Percentiles rank a stretch among this genome's conserved stretches.
phyloP scores from a whole-genome alignment of 2,113 vertebrate genomes.

The Ciconia boyciana region DNA sequence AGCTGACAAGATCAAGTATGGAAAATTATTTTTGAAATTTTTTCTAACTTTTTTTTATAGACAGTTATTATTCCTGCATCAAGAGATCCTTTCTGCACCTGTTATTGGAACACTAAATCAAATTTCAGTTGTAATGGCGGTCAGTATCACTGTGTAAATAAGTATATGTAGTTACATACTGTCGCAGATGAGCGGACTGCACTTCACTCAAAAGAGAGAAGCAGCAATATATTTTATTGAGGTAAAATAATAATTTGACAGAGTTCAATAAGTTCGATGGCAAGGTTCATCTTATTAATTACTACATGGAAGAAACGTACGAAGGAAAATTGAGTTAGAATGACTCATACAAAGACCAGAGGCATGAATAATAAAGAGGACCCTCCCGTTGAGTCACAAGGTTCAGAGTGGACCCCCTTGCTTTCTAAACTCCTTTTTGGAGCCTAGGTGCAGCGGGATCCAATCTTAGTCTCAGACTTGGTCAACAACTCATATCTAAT shows the following conservation, averaged over 20 bases:
- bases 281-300: not conserved
- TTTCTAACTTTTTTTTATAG: slow-evolving; percentile 57
- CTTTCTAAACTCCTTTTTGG: not conserved
- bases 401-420: not conserved
- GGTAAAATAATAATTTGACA: not conserved
- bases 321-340: not conserved
- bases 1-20: not conserved
- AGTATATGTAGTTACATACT: not conserved
- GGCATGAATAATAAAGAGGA: not conserved
- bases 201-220: not conserved
- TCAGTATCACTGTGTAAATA: slow-evolving; percentile 71
- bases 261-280: not conserved
- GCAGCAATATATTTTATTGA: not conserved
- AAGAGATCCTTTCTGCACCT: slow-evolving; percentile 82
- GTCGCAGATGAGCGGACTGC: not conserved
- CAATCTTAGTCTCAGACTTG: not conserved
- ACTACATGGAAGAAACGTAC: not conserved
- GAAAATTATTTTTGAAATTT: not conserved
- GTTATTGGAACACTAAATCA: slow-evolving; percentile 75
- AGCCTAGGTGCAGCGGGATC: not conserved
- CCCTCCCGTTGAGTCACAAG: not conserved
- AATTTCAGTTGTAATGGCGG: slow-evolving; percentile 82
- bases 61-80: slow-evolving; percentile 75
- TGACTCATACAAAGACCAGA: not conserved
- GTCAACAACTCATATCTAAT: not conserved